Percentiles rank a stretch among this genome's conserved stretches.
Conservation (phyloP, 2,888 invertebrate species). For the Pyralis farinalis region DNA sequence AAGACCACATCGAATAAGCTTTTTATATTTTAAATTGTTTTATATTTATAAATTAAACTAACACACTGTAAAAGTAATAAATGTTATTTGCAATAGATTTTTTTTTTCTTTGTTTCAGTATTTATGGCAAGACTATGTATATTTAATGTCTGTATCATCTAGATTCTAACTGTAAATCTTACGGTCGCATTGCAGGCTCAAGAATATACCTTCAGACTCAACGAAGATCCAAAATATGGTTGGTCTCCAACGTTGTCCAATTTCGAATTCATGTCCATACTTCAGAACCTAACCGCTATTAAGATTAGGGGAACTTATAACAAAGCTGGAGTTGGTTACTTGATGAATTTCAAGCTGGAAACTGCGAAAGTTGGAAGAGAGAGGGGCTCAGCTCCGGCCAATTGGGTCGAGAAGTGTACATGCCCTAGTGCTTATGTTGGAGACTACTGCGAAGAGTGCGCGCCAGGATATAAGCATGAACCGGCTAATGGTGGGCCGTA, state of each 20-base stretch:
- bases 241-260: conserved; percentile 96
- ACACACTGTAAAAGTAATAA: too few species aligned
- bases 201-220: conserved; percentile 91
- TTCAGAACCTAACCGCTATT: conserved; percentile 96
- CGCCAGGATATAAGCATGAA: conserved; percentile 95
- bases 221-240: conserved; percentile 94
- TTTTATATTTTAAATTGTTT: too few species aligned
- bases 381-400: conserved; percentile 84
- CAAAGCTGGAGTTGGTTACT: conserved; percentile 89
- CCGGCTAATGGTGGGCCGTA: conserved; percentile 96
- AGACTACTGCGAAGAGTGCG: conserved; percentile 98
- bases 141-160: too few species aligned
- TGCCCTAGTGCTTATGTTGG: conserved; percentile 94
- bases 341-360: conserved; percentile 94
- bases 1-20: too few species aligned
- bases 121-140: too few species aligned
- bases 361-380: conserved; percentile 92
- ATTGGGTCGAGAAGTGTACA: conserved; percentile 97
- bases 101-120: too few species aligned
- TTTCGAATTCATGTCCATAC: conserved; percentile 93
- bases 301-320: conserved; percentile 97
- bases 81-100: too few species aligned
- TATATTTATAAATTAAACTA: too few species aligned
- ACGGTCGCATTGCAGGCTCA: conserved; percentile 78
- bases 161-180: too few species aligned